These are phyloP conservation scores for Sinohyriopsis cumingii DNA, from an alignment of 2,888 invertebrate genomes.

Conservation along the genomic window DNA sequence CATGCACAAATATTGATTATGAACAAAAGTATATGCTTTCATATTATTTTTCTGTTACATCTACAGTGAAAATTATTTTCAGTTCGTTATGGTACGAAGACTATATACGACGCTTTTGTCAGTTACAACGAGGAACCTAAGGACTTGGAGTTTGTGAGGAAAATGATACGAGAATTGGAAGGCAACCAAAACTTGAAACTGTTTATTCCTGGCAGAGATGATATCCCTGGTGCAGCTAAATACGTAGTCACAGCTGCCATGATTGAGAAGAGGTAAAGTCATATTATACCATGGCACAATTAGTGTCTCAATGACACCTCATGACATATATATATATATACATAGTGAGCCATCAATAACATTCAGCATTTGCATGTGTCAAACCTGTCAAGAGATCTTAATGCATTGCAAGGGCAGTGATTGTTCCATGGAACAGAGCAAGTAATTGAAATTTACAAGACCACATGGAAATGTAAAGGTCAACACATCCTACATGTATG, in stretches of 20 bases:
- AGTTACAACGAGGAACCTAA: slow-evolving; percentile 38
- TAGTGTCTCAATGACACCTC: neutral
- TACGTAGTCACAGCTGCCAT: slow-evolving; percentile 47
- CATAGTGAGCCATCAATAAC: no score
- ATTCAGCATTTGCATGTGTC: no score
- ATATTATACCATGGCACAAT: neutral
- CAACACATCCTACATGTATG: no score
- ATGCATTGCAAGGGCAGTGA: no score
- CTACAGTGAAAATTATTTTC: neutral
- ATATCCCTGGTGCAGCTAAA: slow-evolving; percentile 49
- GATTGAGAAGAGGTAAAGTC: slow-evolving; percentile 53
- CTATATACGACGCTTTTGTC: slow-evolving; percentile 53
- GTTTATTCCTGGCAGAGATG: slow-evolving; percentile 55
- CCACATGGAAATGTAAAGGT: no score
- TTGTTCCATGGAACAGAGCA: no score
- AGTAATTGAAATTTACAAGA: no score
- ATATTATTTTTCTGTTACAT: no score
- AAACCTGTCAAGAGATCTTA: no score
- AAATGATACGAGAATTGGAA: slow-evolving; percentile 45
- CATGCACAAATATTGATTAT: no score
- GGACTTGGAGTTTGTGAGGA: slow-evolving; percentile 49
- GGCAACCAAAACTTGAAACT: slow-evolving; percentile 38
- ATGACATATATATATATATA: neutral
- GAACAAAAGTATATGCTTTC: no score
- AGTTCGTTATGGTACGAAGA: slow-evolving; percentile 13